phyloP scores from a whole-genome alignment of 2,888 invertebrate genomes.

The Azorinus chamasolen region DNA sequence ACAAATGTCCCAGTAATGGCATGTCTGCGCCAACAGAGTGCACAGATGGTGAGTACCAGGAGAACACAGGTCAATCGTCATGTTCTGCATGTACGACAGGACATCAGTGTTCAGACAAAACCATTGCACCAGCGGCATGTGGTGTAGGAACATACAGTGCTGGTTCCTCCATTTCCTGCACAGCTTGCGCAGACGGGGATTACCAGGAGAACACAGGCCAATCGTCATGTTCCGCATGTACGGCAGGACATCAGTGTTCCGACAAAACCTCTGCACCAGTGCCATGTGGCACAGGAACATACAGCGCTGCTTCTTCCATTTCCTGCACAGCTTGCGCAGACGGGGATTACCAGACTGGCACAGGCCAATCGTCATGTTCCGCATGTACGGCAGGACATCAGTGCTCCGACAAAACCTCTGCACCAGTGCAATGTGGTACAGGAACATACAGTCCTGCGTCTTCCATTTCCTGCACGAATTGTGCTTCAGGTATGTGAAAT shows the following conservation, averaged over 20 bases:
- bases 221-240: constrained; percentile 70
- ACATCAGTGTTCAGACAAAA: constrained; percentile 69
- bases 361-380: too few species aligned
- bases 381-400: too few species aligned
- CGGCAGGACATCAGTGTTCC: constrained; percentile 73
- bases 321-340: constrained; percentile 56
- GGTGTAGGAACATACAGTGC: constrained; percentile 55
- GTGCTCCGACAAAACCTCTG: too few species aligned
- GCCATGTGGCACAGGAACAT: constrained; percentile 53
- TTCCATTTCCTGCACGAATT: too few species aligned
- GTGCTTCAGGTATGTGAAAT: too few species aligned
- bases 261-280: constrained; percentile 47
- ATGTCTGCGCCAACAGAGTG: too few species aligned
- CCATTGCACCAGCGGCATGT: constrained; percentile 34
- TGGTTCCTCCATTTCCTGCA: constrained; percentile 45
- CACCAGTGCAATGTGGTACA: too few species aligned
- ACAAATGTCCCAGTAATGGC: too few species aligned
- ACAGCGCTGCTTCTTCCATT: constrained; percentile 44
- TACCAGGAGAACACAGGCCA: constrained; percentile 66
- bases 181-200: constrained; percentile 65
- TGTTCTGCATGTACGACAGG: constrained; percentile 77
- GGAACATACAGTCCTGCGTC: too few species aligned
- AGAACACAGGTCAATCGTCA: constrained; percentile 52
- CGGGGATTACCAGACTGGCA: constrained; percentile 9
- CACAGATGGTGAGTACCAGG: constrained; percentile 70